Percentiles rank a stretch among this genome's conserved stretches.
Evolutionary conservation across 1,140 invertebrate species (phyloP).

Genomic region (Mylabris phalerata): DNA sequence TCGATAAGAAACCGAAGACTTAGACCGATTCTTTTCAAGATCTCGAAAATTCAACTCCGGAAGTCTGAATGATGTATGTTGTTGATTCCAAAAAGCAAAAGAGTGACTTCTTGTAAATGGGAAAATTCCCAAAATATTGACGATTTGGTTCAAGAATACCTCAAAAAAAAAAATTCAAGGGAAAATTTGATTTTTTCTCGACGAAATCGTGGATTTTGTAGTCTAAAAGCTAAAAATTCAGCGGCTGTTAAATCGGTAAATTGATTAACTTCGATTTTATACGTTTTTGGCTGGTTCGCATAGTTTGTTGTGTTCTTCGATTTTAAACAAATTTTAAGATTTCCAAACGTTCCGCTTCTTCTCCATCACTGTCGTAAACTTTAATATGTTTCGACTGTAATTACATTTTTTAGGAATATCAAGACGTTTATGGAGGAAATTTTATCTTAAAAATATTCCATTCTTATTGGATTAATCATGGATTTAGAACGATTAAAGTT

Average conservation of each 20-base stretch:
- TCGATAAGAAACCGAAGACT: not conserved
- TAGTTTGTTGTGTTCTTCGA: constrained; percentile 73
- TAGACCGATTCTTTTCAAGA: not conserved
- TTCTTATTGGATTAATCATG: not conserved
- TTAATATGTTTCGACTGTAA: too few species aligned
- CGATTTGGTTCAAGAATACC: not conserved
- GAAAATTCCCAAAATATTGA: not conserved
- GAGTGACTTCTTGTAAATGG: not conserved
- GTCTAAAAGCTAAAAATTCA: too few species aligned
- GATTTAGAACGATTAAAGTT: too few species aligned
- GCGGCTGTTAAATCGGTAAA: too few species aligned
- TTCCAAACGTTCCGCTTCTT: constrained; percentile 75
- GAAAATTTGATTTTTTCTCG: not conserved
- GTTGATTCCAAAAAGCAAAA: not conserved
- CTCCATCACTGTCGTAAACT: constrained; percentile 30
- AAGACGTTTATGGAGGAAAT: not conserved
- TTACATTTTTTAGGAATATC: not conserved
- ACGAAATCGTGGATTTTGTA: not conserved
- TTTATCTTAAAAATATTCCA: not conserved
- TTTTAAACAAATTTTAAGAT: constrained; percentile 79
- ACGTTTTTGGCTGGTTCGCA: constrained; percentile 43
- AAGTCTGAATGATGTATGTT: not conserved
- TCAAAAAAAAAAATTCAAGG: not conserved
- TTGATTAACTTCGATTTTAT: too few species aligned
- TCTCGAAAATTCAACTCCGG: not conserved